Percentiles rank a stretch among this genome's conserved stretches.
Evolutionary conservation across 1,140 invertebrate species (phyloP).

Genomic region (Lasaia peninsularis): DNA sequence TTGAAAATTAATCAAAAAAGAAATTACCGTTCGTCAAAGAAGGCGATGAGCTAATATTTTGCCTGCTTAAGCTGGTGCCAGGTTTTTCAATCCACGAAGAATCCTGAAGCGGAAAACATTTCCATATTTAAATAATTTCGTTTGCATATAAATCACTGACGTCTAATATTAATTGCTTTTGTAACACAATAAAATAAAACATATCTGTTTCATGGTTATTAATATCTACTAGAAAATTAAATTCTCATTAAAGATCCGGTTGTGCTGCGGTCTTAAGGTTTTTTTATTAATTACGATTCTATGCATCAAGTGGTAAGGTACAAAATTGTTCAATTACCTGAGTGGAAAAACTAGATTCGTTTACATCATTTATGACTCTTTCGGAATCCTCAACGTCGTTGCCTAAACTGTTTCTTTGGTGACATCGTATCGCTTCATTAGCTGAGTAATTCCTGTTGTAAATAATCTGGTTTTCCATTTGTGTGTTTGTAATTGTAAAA

Average conservation of each 20-base stretch:
- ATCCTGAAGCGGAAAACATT: constrained; percentile 43
- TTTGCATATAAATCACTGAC: constrained; percentile 20
- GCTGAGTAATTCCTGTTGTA: constrained; percentile 47
- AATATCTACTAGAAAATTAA: constrained; percentile 58
- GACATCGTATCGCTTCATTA: constrained; percentile 48
- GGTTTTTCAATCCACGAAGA: constrained; percentile 47
- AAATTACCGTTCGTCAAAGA: constrained; percentile 51
- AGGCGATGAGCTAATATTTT: constrained; percentile 38
- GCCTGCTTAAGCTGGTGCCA: constrained; percentile 34
- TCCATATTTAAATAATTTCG: constrained; percentile 23
- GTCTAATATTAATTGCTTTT: constrained; percentile 31
- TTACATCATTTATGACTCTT: constrained; percentile 43
- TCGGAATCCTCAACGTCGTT: constrained; percentile 50
- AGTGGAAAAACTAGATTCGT: constrained; percentile 55
- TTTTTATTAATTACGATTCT: constrained; percentile 12
- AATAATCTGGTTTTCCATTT: constrained; percentile 42
- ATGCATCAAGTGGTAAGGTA: constrained; percentile 27
- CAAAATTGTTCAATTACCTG: constrained; percentile 49
- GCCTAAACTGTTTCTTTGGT: constrained; percentile 44
- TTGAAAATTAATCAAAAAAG: neutral
- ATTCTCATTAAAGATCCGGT: constrained; percentile 66
- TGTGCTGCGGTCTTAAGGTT: constrained; percentile 50
- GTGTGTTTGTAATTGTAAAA: constrained; percentile 35
- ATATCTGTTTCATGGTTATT: constrained; percentile 52
- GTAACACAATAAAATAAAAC: constrained; percentile 40